Base-by-base conservation (phyloP, 2,113 vertebrate species). In the Zingel zingel region DNA sequence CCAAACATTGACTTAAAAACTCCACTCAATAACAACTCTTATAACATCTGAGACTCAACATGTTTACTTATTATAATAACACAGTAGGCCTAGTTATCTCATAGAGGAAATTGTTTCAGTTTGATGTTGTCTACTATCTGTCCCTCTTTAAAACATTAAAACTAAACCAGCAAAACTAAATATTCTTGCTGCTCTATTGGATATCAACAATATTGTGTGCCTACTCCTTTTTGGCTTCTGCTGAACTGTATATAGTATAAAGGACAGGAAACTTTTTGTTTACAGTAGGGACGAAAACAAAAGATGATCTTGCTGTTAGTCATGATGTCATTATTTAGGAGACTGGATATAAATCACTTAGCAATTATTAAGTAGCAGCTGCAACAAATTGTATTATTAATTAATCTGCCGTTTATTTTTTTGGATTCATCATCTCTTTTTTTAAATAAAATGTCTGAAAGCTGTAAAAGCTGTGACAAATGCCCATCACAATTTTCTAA, bases 21-120 rank as follows among this genome's bases (percentile, higher is more conserved):
- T 74, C 50, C 27, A 33, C 25, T 87, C 68, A 81, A 78, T 30
- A 89, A 87, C 76, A 85, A 56, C 33, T 59, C 25, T 6, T 6
- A 66, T 39, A 68, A 82, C 36, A 75, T 58, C 39, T 23, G 47
- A 66, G 74, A 57, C 5, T 25, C 65, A 47, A 51, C 39, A 57
- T 81, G 77, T 79, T 71, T 68, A 76, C 77, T n/a, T n/a, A n/a
- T n/a, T n/a, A n/a, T n/a, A n/a, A 19, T 39, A 15, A 51, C 25
- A 33, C 50, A 33, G 33, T 7, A 47, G 45, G 23, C 54, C n/a
- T n/a, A 16, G 23, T 56, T 33, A 25, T 45, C n/a, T 54, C 47
- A 33, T 45, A n/a, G 1, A 45, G 23, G 15, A 62, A 53, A 30
- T 5, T 45, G 43, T 45, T 70, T 57, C 25, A 53, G 18, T 27